Evolutionary conservation across 1,140 invertebrate species (phyloP).

Genomic region (Amyelois transitella): DNA sequence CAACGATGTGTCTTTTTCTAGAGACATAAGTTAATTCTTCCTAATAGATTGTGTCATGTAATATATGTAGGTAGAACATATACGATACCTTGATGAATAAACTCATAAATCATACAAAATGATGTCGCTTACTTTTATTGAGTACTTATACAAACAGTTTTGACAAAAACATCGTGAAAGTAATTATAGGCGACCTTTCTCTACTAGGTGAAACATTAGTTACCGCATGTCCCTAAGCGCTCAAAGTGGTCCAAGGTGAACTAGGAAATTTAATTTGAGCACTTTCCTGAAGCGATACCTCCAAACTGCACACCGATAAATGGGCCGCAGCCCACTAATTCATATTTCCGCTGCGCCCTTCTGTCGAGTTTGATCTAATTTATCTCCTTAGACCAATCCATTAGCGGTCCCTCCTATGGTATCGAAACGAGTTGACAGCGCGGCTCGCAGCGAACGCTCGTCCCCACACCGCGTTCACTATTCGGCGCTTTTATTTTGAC

Average conservation of each 20-base stretch:
- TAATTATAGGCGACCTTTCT: not conserved
- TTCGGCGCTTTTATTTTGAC: not conserved
- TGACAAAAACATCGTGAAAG: not conserved
- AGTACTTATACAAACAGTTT: not conserved
- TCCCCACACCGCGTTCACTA: constrained; percentile 2
- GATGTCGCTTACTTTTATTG: not conserved
- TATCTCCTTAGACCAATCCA: constrained; percentile 59
- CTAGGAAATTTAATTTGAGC: not conserved
- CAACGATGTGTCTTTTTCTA: too few species aligned
- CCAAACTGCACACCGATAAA: constrained; percentile 7
- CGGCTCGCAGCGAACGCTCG: constrained; percentile 32
- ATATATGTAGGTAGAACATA: too few species aligned
- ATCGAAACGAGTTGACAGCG: constrained; percentile 45
- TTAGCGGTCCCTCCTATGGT: constrained; percentile 56
- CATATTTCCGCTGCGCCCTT: constrained; percentile 58
- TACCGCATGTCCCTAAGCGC: not conserved
- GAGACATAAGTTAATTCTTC: too few species aligned
- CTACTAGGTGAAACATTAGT: not conserved
- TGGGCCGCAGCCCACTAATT: constrained; percentile 34
- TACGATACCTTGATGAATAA: too few species aligned
- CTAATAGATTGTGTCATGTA: too few species aligned
- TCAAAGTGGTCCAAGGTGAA: not conserved
- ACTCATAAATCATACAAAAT: too few species aligned
- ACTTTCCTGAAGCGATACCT: not conserved
- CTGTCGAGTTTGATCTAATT: constrained; percentile 57